phyloP scores from a whole-genome alignment of 2,888 invertebrate genomes.

The Nematopogon swammerdamellus region DNA sequence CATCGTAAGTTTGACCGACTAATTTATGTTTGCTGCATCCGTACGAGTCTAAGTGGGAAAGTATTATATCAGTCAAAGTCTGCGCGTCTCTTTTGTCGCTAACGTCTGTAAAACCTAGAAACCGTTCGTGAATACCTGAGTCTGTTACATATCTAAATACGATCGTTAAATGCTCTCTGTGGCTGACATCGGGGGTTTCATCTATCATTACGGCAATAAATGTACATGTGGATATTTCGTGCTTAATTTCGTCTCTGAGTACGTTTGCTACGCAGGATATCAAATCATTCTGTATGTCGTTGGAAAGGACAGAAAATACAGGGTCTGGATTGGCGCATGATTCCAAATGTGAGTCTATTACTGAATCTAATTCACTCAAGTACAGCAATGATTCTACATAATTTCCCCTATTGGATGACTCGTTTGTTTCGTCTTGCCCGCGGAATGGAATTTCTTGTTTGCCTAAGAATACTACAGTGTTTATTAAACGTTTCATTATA shows the following conservation, averaged over 20 bases:
- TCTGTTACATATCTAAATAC: no score
- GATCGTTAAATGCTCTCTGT: no score
- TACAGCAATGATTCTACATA: slow-evolving; percentile 11
- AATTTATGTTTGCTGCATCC: slow-evolving; percentile 9
- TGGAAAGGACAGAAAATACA: slow-evolving; percentile 15
- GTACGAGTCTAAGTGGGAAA: slow-evolving; percentile 13
- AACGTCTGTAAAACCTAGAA: no score
- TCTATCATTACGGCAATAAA: no score
- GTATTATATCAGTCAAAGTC: slow-evolving; percentile 14
- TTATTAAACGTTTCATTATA: slow-evolving; percentile 13
- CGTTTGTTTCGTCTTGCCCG: slow-evolving; percentile 9
- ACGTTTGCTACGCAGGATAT: slow-evolving; percentile 10
- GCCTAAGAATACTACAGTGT: no score
- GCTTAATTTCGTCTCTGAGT: slow-evolving; percentile 11
- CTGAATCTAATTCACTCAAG: slow-evolving; percentile 11
- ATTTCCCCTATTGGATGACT: slow-evolving; percentile 13
- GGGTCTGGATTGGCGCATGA: slow-evolving; percentile 13
- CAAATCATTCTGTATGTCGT: slow-evolving; percentile 17
- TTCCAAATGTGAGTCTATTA: slow-evolving; percentile 7
- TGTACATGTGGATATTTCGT: slow-evolving; percentile 11
- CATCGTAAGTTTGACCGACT: slow-evolving; percentile 15
- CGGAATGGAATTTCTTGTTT: slow-evolving; percentile 12
- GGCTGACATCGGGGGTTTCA: no score
- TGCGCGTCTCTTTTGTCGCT: slow-evolving; percentile 11
- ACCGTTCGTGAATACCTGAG: no score